Evolutionary conservation across 2,113 vertebrate species (phyloP).

Genomic region (Riparia riparia): DNA sequence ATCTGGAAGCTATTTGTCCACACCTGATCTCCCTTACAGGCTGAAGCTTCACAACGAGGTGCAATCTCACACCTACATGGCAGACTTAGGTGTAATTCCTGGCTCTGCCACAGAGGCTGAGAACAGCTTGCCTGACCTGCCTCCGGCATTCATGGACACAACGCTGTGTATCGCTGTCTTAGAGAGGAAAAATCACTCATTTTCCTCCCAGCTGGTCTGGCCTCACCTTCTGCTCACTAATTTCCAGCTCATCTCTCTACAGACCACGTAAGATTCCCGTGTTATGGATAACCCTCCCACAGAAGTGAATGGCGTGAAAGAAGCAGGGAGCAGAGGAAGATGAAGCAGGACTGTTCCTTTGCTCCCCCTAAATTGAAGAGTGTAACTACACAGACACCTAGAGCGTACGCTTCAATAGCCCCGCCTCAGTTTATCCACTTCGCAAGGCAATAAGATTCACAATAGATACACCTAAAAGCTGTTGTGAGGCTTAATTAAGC

Average conservation of each 20-base stretch:
- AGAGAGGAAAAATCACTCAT: background rate
- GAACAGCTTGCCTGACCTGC: background rate
- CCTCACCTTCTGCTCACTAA: background rate
- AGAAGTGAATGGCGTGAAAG: background rate
- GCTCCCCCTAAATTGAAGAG: background rate
- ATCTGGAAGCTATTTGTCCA: background rate
- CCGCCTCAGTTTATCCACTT: slow-evolving; percentile 1
- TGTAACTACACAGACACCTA: background rate
- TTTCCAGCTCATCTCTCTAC: background rate
- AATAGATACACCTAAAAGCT: slow-evolving; percentile 14
- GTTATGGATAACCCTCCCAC: background rate
- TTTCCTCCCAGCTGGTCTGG: background rate
- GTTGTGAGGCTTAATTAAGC: slow-evolving; percentile 36
- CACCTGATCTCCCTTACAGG: background rate
- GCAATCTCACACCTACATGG: background rate
- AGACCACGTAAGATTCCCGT: accelerated
- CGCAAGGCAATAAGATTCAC: background rate
- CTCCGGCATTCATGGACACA: background rate
- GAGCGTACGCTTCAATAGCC: background rate
- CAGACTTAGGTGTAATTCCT: background rate
- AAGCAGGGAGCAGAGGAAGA: background rate
- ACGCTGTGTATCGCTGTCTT: background rate
- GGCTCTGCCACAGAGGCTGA: background rate
- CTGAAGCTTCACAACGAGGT: background rate
- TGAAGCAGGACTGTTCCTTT: background rate